Base-by-base conservation (phyloP, 2,797 vertebrate genomes). In the Onychomys arenicola region DNA sequence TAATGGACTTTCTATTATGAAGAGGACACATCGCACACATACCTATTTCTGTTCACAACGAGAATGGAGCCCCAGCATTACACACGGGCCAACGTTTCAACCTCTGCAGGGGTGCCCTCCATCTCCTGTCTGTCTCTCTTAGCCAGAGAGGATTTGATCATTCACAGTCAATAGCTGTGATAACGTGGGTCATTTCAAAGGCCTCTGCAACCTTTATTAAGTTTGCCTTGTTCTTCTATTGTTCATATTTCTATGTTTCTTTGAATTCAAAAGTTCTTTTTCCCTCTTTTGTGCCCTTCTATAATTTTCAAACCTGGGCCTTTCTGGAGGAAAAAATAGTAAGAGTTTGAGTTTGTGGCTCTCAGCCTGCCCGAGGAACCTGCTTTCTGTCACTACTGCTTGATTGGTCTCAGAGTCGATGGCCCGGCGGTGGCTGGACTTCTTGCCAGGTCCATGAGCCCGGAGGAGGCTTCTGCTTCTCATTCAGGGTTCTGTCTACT, bases 261-360 rank as follows among this genome's bases (percentile, higher is more conserved):
- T 87, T 87, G 21, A 14, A 57, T 94, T 96, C 21, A 76, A 40
- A 96, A 83, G n/a, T 14, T 81, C n/a, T 55, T 94, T 40, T 92
- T n/a, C 57, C 71, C 57, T n/a, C 13, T 69, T 91, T 23, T 63
- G 17, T 76, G 25, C 67, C 49, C 52, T 82, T 95, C 69, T 81
- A 43, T 7, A 89, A 57, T 59, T 75, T 83, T 65, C 52, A 84
- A 95, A 52, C 29, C 90, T 84, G 78, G 46, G 19, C 43, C 57
- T 55, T 87, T 86, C 59, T 84, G 21, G 78, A 40, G n/a, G 46
- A 87, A 93, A 93, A 83, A 63, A 19, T 61, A 40, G 43, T 14
- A 25, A 49, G 40, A 14, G 34, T 89, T 63, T 75, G 92, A 80
- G n/a, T 81, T 65, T 73, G 83, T 89, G 61, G 78, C 59, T 88